Evolutionary conservation across 2,888 invertebrate genomes (phyloP).

Genomic region (Cantharis nigra): DNA sequence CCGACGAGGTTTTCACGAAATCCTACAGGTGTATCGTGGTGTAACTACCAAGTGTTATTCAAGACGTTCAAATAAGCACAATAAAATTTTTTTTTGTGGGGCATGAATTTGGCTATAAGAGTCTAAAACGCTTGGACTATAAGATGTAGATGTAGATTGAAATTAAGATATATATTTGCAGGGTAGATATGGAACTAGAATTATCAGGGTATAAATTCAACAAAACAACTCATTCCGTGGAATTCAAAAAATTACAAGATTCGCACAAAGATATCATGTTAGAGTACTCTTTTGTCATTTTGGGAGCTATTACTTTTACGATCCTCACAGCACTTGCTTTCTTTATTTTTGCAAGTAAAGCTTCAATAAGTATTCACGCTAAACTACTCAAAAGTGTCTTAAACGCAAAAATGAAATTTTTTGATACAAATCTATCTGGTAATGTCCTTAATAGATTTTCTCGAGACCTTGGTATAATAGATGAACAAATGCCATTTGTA

Average conservation of each 20-base stretch:
- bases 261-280: constrained; percentile 25
- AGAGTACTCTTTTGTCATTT: constrained; percentile 38
- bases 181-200: constrained; percentile 28
- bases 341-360: constrained; percentile 13
- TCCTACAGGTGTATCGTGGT: too few relatives aligned
- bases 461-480: constrained; percentile 26
- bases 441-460: constrained; percentile 31
- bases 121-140: too few relatives aligned
- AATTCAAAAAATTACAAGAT: neutral
- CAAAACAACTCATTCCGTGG: constrained; percentile 1
- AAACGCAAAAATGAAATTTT: constrained; percentile 21
- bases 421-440: constrained; percentile 21
- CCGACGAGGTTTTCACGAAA: too few relatives aligned
- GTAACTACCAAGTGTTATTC: too few relatives aligned
- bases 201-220: neutral
- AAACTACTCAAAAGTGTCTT: constrained; percentile 19
- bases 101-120: too few relatives aligned
- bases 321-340: constrained; percentile 36
- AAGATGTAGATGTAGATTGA: too few relatives aligned
- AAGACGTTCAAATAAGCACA: too few relatives aligned
- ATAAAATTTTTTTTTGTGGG: too few relatives aligned
- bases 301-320: constrained; percentile 35
- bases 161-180: neutral
- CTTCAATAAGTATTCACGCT: constrained; percentile 21
- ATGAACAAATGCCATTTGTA: constrained; percentile 22